A percentile compares a stretch with the other conserved stretches of the same genome.
Evolutionary conservation across 2,113 vertebrate genomes (phyloP).

Genomic region (Campylomormyrus numenius): DNA sequence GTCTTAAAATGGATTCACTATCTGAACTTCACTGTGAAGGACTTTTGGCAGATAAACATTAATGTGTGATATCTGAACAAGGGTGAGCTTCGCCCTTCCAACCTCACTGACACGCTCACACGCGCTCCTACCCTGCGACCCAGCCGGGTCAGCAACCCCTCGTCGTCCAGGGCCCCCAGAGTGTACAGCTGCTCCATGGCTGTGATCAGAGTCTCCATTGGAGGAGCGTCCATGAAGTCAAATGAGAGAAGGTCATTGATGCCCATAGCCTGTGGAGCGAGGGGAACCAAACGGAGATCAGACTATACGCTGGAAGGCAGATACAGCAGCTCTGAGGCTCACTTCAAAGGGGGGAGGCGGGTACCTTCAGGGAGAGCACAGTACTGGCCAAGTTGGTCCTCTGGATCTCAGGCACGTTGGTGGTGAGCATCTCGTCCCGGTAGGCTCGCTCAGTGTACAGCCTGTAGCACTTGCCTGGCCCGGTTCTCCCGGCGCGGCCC

Average conservation of each 20-base stretch:
- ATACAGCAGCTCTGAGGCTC: background rate
- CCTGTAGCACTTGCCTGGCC: constrained; percentile 89
- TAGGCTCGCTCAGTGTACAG: constrained; percentile 96
- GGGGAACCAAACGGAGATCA: background rate
- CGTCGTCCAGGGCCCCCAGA: constrained; percentile 88
- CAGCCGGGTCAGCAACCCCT: constrained; percentile 87
- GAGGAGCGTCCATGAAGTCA: constrained; percentile 97
- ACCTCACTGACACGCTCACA: background rate
- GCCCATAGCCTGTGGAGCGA: constrained; percentile 79
- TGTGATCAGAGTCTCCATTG: constrained; percentile 96
- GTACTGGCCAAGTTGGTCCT: constrained; percentile 95
- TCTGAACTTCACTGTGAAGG: background rate
- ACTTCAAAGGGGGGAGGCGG: background rate
- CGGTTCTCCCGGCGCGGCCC: constrained; percentile 86
- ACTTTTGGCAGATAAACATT: background rate
- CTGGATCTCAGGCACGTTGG: constrained; percentile 97
- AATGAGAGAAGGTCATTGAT: constrained; percentile 97
- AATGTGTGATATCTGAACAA: background rate
- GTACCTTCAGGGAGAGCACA: constrained; percentile 90
- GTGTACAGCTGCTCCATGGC: constrained; percentile 99
- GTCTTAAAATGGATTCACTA: background rate
- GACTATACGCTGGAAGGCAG: background rate
- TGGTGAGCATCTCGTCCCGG: constrained; percentile 94
- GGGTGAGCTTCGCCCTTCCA: background rate
- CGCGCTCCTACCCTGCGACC: constrained; percentile 75